A percentile compares a stretch with the other conserved stretches of the same genome.
Evolutionary conservation across 2,113 vertebrate species (phyloP).

Genomic region (Corythaeola cristata): DNA sequence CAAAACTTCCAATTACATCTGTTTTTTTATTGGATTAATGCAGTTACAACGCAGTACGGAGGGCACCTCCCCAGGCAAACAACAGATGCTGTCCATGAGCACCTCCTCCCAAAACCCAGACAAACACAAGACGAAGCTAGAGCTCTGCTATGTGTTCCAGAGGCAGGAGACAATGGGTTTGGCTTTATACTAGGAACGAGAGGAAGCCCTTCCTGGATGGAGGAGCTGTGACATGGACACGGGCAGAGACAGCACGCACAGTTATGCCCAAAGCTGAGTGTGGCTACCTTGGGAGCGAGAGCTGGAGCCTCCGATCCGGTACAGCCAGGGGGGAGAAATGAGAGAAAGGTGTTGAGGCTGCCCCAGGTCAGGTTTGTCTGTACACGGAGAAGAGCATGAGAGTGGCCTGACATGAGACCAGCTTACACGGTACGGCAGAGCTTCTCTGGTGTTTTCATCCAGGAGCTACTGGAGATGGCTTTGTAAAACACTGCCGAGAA

Average conservation of each 20-base stretch:
- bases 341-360: background rate
- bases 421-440: background rate
- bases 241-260: background rate
- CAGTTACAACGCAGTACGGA: background rate
- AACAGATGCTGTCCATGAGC: background rate
- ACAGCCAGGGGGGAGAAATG: background rate
- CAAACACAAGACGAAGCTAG: background rate
- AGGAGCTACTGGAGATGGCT: background rate
- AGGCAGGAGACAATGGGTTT: background rate
- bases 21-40: slow-evolving; percentile 48
- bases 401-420: background rate
- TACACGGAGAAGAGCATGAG: background rate
- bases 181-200: background rate
- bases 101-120: background rate
- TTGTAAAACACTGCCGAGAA: background rate
- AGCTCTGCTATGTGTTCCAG: background rate
- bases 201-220: background rate
- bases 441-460: background rate
- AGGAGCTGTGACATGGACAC: background rate
- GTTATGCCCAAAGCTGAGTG: background rate
- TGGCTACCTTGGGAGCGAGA: background rate
- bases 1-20: background rate
- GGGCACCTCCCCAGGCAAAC: background rate
- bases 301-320: background rate
- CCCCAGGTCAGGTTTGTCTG: background rate